These are phyloP conservation scores for Porites australiensis DNA, from an alignment of 64 coral and sea anemone species.

Conservation along the genomic window DNA sequence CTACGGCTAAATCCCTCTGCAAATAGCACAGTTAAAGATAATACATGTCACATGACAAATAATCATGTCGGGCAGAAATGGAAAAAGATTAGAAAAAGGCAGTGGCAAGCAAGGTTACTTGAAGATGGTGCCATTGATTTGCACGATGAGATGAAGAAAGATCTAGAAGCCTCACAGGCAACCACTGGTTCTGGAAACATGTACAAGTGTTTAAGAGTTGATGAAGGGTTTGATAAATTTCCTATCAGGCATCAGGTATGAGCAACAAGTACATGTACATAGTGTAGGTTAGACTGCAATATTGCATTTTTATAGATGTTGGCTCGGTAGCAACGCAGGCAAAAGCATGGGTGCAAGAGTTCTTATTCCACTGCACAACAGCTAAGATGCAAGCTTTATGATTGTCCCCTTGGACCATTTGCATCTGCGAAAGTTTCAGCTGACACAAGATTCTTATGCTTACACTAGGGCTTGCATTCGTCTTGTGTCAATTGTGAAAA, in stretches of 20 bases:
- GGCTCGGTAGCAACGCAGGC: too few species aligned
- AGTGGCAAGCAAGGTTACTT: neutral
- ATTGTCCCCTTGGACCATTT: too few species aligned
- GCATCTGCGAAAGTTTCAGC: too few species aligned
- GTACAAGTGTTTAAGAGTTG: conserved; percentile 13
- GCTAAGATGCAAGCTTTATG: too few species aligned
- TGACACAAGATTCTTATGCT: too few species aligned
- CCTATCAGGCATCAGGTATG: neutral
- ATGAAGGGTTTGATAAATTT: neutral
- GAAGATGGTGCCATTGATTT: neutral
- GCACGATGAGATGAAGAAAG: neutral
- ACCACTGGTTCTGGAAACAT: neutral
- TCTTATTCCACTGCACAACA: too few species aligned
- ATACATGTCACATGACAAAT: neutral
- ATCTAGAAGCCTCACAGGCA: neutral
- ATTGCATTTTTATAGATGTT: too few species aligned
- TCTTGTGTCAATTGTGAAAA: too few species aligned
- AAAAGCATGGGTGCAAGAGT: too few species aligned
- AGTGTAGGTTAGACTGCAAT: too few species aligned
- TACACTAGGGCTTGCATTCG: too few species aligned
- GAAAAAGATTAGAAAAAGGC: neutral
- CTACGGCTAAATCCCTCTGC: neutral
- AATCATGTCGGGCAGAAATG: neutral
- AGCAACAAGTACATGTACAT: neutral
- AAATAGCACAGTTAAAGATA: too few species aligned